These are phyloP conservation scores for Lucilia cuprina DNA, from an alignment of 1,140 invertebrate genomes.

Conservation along the genomic window DNA sequence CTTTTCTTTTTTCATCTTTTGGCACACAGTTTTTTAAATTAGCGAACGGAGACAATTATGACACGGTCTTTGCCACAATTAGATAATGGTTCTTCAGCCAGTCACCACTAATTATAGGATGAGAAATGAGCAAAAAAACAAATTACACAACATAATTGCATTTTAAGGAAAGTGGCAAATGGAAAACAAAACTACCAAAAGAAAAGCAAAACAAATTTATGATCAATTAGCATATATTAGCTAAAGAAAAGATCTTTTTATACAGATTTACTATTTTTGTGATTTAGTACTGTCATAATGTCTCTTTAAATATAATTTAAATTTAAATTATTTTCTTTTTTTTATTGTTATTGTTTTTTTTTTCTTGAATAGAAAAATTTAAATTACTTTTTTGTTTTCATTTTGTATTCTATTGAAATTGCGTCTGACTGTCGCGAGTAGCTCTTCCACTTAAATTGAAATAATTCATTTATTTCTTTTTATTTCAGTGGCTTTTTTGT, in stretches of 20 bases:
- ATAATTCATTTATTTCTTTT: neutral
- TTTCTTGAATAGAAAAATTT: neutral
- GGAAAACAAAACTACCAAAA: neutral
- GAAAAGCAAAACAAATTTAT: neutral
- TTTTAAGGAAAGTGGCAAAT: neutral
- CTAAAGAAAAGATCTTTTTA: neutral
- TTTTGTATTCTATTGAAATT: no score
- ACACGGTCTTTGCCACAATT: neutral
- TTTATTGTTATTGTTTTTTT: neutral
- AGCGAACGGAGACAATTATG: conserved; percentile 29
- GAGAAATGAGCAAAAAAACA: neutral
- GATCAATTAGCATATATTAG: conserved; percentile 10
- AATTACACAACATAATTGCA: neutral
- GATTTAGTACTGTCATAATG: neutral
- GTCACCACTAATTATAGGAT: neutral
- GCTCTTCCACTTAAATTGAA: neutral
- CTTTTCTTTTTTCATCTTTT: neutral
- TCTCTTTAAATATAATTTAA: neutral
- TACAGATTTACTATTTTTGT: neutral
- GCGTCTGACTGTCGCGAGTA: no score
- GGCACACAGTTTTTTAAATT: conserved; percentile 24
- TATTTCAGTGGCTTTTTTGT: neutral
- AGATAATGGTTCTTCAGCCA: neutral
- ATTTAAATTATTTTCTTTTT: neutral
- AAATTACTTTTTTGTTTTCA: neutral